Evolutionary conservation across 92 coral and sea anemone genomes (phyloP).

Genomic region (Muricea muricata): DNA sequence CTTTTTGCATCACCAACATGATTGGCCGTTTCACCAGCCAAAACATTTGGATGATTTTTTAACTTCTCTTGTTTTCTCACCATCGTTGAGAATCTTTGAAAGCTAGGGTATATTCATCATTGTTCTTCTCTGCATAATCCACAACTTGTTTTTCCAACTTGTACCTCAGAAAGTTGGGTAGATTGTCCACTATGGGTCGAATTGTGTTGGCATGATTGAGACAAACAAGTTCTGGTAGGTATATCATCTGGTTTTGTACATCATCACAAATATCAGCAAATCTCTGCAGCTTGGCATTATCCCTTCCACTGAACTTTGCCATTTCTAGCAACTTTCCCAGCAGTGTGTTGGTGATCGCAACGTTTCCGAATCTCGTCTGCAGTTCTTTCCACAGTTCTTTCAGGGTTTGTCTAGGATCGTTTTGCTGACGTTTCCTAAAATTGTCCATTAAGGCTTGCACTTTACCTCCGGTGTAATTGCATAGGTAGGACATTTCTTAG

Average conservation of each 20-base stretch:
- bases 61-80: slow-evolving; percentile 50
- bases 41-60: slow-evolving; percentile 62
- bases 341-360: slow-evolving; percentile 46
- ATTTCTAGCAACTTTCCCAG: slow-evolving; percentile 46
- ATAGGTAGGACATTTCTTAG: slow-evolving; percentile 58
- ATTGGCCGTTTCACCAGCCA: too few species aligned
- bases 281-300: slow-evolving; percentile 41
- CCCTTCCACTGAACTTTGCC: slow-evolving; percentile 50
- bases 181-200: slow-evolving; percentile 53
- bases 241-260: slow-evolving; percentile 48
- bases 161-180: slow-evolving; percentile 40
- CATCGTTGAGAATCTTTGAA: slow-evolving; percentile 38
- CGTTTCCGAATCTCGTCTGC: slow-evolving; percentile 63
- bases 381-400: slow-evolving; percentile 57
- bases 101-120: slow-evolving; percentile 46
- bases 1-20: too few species aligned
- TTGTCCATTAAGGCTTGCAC: slow-evolving; percentile 55
- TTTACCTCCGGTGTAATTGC: slow-evolving; percentile 55
- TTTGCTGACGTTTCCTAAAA: slow-evolving; percentile 51
- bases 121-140: slow-evolving; percentile 19
- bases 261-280: slow-evolving; percentile 69
- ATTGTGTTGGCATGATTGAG: slow-evolving; percentile 55
- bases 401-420: slow-evolving; percentile 65
- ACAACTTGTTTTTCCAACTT: slow-evolving; percentile 67
- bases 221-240: slow-evolving; percentile 62